These are phyloP conservation scores for Cladopsammia gracilis DNA, from an alignment of 64 coral and sea anemone species.

Conservation along the genomic window DNA sequence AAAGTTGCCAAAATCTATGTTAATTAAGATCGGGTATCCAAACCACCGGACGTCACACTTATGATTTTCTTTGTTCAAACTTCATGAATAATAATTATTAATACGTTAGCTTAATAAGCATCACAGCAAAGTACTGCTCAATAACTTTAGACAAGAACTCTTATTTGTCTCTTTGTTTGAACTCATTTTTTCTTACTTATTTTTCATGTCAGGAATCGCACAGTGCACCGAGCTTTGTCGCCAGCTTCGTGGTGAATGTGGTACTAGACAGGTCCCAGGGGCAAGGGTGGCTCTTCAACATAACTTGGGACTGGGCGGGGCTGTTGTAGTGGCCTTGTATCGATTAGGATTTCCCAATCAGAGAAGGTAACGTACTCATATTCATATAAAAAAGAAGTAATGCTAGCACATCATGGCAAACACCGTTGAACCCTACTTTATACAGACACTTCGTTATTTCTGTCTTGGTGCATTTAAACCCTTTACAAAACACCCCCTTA, in stretches of 20 bases:
- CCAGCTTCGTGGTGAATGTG: constrained; percentile 95
- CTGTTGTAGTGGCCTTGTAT: constrained; percentile 95
- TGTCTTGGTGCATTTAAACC: too few relatives aligned
- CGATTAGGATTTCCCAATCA: constrained; percentile 89
- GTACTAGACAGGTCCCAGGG: constrained; percentile 90
- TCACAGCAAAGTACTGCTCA: not conserved
- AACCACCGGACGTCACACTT: too few relatives aligned
- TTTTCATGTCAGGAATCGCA: constrained; percentile 69
- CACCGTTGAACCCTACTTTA: too few relatives aligned
- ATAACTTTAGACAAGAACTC: not conserved
- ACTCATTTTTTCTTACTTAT: not conserved
- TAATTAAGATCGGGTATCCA: too few relatives aligned
- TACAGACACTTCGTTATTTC: too few relatives aligned
- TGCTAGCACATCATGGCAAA: too few relatives aligned
- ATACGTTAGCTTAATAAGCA: not conserved
- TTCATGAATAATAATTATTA: too few relatives aligned
- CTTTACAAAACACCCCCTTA: too few relatives aligned
- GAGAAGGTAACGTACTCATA: constrained; percentile 41
- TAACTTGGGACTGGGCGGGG: constrained; percentile 96
- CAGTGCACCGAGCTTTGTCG: constrained; percentile 93
- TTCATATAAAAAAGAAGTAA: too few relatives aligned
- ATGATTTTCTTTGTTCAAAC: too few relatives aligned
- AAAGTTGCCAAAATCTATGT: too few relatives aligned
- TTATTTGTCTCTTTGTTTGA: not conserved
- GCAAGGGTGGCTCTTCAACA: constrained; percentile 90